A percentile compares a stretch with the other conserved stretches of the same genome.
Conservation (phyloP, 2,888 invertebrate species). For the Trachelus tabidus region DNA sequence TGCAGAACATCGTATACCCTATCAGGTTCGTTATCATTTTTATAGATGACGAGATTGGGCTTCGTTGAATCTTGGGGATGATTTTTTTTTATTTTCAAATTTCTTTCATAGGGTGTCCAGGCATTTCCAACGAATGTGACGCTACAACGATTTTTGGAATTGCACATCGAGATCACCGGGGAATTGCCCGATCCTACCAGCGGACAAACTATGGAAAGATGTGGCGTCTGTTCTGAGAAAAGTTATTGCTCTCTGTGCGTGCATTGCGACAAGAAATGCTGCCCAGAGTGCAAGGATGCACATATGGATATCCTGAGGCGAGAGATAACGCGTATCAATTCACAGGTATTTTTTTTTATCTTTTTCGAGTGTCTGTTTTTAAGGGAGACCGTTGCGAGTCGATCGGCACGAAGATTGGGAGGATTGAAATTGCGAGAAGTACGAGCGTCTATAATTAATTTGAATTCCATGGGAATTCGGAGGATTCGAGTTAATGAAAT, state of each 20-base stretch:
- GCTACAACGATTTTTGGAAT: slow-evolving; percentile 91
- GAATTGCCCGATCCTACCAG: slow-evolving; percentile 91
- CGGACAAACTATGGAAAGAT: slow-evolving; percentile 92
- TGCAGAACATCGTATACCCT: slow-evolving; percentile 95
- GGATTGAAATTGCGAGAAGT: background rate
- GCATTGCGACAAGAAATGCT: slow-evolving; percentile 98
- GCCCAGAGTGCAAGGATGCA: slow-evolving; percentile 94
- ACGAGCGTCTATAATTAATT: background rate
- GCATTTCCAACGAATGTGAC: slow-evolving; percentile 97
- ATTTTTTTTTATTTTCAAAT: background rate
- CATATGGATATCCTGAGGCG: slow-evolving; percentile 95
- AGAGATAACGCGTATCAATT: slow-evolving; percentile 89
- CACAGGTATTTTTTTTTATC: slow-evolving; percentile 70
- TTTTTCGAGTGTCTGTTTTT: background rate
- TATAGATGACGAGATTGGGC: background rate
- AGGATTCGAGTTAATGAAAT: background rate
- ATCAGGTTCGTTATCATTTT: slow-evolving; percentile 78
- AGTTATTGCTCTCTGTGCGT: slow-evolving; percentile 89
- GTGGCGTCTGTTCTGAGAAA: slow-evolving; percentile 93
- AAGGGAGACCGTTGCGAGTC: too few species aligned
- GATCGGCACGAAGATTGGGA: background rate
- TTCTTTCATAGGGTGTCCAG: slow-evolving; percentile 69
- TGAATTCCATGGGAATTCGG: background rate
- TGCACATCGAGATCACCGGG: slow-evolving; percentile 93
- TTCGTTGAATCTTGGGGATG: background rate